phyloP scores from a whole-genome alignment of 2,113 vertebrate genomes.

The Bothrops jararaca region DNA sequence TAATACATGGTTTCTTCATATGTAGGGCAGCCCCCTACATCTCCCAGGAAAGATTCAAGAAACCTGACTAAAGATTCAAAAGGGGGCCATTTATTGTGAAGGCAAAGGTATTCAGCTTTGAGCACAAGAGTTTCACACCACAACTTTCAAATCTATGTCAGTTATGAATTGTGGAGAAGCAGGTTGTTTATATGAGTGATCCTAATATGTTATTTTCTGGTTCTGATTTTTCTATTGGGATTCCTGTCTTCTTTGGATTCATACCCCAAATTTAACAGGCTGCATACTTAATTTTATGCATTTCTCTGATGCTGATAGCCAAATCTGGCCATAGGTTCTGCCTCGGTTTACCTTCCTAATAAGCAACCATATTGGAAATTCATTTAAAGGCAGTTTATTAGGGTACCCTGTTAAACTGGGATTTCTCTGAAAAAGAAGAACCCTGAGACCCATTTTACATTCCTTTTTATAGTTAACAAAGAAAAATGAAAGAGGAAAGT shows the following conservation, averaged over 20 bases:
- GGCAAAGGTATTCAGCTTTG: neutral
- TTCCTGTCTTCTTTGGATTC: neutral
- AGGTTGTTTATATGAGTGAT: neutral
- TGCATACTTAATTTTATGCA: neutral
- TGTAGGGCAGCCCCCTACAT: neutral
- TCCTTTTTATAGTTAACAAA: too few relatives aligned
- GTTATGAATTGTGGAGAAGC: neutral
- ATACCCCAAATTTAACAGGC: neutral
- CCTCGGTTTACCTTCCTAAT: too few relatives aligned
- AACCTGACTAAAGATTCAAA: neutral
- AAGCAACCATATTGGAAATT: too few relatives aligned
- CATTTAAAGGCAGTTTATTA: too few relatives aligned
- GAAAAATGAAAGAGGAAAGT: too few relatives aligned
- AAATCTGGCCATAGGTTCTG: too few relatives aligned
- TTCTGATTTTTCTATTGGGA: neutral
- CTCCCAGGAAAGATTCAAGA: neutral
- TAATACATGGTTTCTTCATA: neutral
- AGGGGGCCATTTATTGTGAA: neutral
- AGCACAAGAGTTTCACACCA: neutral
- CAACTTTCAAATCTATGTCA: neutral
- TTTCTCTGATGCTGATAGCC: neutral
- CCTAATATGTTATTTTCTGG: neutral
- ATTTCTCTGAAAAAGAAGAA: too few relatives aligned
- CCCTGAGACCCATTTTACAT: too few relatives aligned
- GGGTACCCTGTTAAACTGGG: too few relatives aligned